A percentile compares a stretch with the other conserved stretches of the same genome.
These are phyloP conservation scores for Eupristina koningsbergeri DNA, from an alignment of 1,140 invertebrate genomes.

Conservation along the genomic window DNA sequence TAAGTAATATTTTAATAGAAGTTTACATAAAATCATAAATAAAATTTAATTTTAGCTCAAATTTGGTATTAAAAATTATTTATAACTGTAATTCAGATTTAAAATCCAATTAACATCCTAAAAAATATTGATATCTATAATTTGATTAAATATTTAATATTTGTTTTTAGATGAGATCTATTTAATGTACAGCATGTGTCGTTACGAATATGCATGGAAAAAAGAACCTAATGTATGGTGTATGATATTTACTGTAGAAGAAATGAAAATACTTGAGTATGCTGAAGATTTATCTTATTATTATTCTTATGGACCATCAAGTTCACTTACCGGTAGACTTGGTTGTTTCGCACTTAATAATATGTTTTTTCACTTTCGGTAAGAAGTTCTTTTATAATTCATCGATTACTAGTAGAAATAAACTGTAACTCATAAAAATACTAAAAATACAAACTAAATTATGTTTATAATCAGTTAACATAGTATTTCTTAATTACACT, in stretches of 20 bases:
- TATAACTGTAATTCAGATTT: no score
- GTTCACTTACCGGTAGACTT: constrained; percentile 77
- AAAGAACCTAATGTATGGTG: constrained; percentile 82
- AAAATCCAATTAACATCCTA: no score
- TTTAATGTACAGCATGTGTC: constrained; percentile 83
- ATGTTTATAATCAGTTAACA: no score
- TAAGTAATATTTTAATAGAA: no score
- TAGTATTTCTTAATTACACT: no score
- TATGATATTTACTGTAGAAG: constrained; percentile 80
- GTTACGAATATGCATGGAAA: constrained; percentile 83
- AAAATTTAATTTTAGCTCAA: no score
- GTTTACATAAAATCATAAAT: no score
- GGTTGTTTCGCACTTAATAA: constrained; percentile 84
- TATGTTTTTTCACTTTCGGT: constrained; percentile 81
- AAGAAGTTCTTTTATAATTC: constrained; percentile 51
- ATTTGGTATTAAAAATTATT: no score
- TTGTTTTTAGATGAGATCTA: constrained; percentile 53
- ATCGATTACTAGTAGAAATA: no score
- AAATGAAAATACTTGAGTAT: constrained; percentile 84
- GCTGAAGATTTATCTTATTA: constrained; percentile 85
- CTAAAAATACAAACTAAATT: no score
- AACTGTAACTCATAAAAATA: no score
- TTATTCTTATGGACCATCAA: constrained; percentile 84
- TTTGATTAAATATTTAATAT: neutral
- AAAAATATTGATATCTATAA: no score